Conservation (phyloP, 2,888 invertebrate genomes). For the Drosophila glabriapex region DNA sequence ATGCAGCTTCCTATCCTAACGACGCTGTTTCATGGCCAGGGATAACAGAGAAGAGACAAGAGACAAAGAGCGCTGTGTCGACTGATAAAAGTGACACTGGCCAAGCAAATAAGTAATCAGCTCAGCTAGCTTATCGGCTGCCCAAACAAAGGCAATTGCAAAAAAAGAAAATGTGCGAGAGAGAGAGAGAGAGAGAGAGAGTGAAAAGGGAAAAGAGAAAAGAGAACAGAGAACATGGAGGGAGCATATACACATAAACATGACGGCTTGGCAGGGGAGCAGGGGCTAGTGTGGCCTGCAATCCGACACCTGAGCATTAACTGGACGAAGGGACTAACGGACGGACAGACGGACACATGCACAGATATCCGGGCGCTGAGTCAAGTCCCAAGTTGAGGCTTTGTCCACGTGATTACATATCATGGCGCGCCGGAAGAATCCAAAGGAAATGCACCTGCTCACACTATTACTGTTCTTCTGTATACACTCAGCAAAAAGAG, state of each 20-base stretch:
- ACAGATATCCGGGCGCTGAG: constrained; percentile 36
- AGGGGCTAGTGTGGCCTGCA: constrained; percentile 21
- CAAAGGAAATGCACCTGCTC: constrained; percentile 55
- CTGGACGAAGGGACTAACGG: neutral
- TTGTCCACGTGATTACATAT: constrained; percentile 70
- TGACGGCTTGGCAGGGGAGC: neutral
- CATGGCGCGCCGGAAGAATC: constrained; percentile 62
- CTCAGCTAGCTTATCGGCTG: constrained; percentile 60
- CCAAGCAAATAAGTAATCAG: constrained; percentile 54
- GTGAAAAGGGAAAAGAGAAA: neutral
- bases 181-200: neutral
- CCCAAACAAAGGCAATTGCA: constrained; percentile 56
- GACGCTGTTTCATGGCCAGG: constrained; percentile 20
- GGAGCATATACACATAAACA: neutral
- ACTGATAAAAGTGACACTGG: constrained; percentile 34
- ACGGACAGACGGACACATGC: neutral
- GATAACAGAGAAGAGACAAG: neutral
- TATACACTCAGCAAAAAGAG: constrained; percentile 4
- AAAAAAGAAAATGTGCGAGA: constrained; percentile 7
- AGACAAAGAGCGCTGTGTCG: neutral
- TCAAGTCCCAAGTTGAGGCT: constrained; percentile 33
- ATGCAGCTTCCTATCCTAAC: constrained; percentile 31
- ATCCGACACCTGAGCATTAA: constrained; percentile 45
- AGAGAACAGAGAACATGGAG: neutral
- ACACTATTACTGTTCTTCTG: neutral